These are phyloP conservation scores for Zootoca vivipara DNA, from an alignment of 2,113 vertebrate species.

Conservation along the genomic window DNA sequence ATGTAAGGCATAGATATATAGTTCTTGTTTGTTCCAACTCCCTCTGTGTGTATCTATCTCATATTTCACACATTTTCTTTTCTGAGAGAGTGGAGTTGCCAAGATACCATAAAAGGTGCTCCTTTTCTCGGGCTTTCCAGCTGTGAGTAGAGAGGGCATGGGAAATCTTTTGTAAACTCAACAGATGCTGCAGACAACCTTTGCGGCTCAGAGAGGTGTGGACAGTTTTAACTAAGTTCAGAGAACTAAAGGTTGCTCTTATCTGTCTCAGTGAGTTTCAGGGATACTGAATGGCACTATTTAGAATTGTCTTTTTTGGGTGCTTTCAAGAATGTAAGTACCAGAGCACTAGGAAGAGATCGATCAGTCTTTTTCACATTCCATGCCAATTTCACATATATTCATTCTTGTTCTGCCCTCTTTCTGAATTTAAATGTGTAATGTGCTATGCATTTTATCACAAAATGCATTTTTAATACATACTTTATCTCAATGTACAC, in stretches of 20 bases:
- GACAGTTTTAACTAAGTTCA: neutral
- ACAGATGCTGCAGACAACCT: rapidly evolving
- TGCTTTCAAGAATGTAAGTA: neutral
- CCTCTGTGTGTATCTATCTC: neutral
- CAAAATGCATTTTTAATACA: neutral
- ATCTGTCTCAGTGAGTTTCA: neutral
- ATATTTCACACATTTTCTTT: constrained; percentile 3
- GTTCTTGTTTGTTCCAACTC: neutral
- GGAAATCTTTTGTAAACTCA: neutral
- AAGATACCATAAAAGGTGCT: constrained; percentile 34
- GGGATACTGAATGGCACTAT: rapidly evolving
- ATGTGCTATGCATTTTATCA: neutral
- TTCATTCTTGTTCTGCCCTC: neutral
- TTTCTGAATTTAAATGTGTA: neutral
- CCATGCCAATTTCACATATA: neutral
- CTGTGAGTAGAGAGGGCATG: constrained; percentile 5
- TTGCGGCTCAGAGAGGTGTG: neutral
- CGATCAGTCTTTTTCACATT: neutral
- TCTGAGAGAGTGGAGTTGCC: constrained; percentile 23
- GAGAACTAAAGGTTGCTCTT: rapidly evolving
- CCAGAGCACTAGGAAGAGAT: too few relatives aligned
- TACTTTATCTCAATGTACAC: neutral
- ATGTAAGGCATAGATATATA: constrained; percentile 11
- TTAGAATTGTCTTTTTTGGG: neutral
- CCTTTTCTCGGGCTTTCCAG: constrained; percentile 20